These are phyloP conservation scores for Zaprionus camerounensis DNA, from an alignment of 1,140 invertebrate genomes.

Conservation along the genomic window DNA sequence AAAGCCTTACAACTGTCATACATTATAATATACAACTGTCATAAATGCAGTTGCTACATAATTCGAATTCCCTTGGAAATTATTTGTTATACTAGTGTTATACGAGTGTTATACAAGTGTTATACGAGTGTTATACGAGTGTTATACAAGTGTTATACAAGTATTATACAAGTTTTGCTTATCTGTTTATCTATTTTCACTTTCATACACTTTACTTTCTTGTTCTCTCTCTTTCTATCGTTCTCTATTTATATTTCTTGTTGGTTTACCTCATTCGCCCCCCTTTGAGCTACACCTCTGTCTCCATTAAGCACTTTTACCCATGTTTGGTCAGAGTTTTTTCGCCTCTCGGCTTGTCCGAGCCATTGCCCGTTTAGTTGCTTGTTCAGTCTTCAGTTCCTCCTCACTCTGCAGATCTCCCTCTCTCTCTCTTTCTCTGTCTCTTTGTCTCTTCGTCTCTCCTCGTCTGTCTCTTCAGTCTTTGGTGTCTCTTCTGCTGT, in stretches of 20 bases:
- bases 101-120: too few species aligned
- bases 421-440: not conserved
- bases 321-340: conserved; percentile 49
- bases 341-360: conserved; percentile 37
- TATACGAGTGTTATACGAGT: not conserved
- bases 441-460: conserved; percentile 15
- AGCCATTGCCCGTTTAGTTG: conserved; percentile 61
- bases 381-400: conserved; percentile 64
- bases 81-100: not conserved
- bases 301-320: conserved; percentile 30
- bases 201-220: not conserved
- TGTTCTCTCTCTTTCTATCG: not conserved
- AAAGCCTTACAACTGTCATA: too few species aligned
- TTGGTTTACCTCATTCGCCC: not conserved
- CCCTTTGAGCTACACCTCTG: conserved; percentile 30
- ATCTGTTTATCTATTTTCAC: not conserved
- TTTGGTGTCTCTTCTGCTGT: conserved; percentile 19
- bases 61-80: too few species aligned
- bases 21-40: not conserved
- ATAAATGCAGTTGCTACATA: not conserved
- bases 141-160: not conserved
- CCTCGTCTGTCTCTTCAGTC: conserved; percentile 28
- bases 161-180: not conserved
- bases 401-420: conserved; percentile 3
- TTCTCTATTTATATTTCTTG: not conserved